phyloP scores from a whole-genome alignment of 2,797 vertebrate species.

The Lerista edwardsae region DNA sequence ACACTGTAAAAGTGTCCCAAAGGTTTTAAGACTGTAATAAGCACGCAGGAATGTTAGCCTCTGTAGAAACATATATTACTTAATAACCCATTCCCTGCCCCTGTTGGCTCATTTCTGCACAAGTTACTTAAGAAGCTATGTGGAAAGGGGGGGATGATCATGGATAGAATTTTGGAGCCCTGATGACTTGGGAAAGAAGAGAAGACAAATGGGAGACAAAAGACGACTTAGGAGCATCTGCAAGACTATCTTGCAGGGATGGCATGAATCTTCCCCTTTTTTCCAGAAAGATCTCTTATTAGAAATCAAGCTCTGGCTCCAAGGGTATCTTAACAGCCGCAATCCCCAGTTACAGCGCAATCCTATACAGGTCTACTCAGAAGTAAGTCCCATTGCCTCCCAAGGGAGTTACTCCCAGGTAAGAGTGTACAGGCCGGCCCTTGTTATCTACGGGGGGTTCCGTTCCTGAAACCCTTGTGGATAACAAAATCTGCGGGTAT shows the following conservation, averaged over 20 bases:
- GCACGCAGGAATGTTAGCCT: conserved; percentile 18
- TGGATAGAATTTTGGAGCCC: conserved; percentile 22
- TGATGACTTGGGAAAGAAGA: not conserved
- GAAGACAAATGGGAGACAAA: not conserved
- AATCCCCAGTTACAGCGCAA: not conserved
- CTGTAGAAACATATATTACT: conserved; percentile 13
- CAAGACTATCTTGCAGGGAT: not conserved
- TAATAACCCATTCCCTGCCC: conserved; percentile 56
- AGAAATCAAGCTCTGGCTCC: not conserved
- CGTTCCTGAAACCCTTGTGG: too few species aligned
- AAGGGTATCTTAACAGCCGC: not conserved
- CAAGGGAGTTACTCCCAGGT: too few species aligned
- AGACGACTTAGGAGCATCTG: not conserved
- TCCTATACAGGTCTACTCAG: too few species aligned
- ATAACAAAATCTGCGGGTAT: too few species aligned
- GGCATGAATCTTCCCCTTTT: not conserved
- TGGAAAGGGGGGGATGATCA: not conserved
- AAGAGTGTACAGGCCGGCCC: too few species aligned
- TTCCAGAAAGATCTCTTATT: not conserved
- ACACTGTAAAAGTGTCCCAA: conserved; percentile 16
- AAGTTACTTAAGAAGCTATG: conserved; percentile 36
- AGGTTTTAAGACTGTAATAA: conserved; percentile 44
- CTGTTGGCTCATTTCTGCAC: conserved; percentile 40
- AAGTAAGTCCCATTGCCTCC: too few species aligned
- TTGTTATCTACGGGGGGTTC: too few species aligned